Evolutionary conservation across 2,797 vertebrate species (phyloP).

Genomic region (Emydoidea blandingii): DNA sequence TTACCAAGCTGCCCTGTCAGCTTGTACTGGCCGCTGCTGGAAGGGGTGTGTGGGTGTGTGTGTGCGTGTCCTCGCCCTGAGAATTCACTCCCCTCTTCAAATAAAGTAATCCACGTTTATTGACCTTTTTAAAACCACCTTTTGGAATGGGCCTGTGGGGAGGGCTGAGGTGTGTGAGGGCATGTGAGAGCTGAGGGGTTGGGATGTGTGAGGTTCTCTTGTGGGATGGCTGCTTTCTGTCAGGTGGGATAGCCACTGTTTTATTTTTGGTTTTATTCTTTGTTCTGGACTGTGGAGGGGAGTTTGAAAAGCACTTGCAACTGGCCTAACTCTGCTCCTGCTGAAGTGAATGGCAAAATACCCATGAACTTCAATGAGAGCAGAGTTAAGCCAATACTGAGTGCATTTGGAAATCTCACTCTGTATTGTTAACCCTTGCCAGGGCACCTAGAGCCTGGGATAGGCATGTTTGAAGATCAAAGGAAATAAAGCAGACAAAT

Average conservation of each 20-base stretch:
- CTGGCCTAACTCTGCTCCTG: background rate
- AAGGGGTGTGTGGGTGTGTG: background rate
- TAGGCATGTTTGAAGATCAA: conserved; percentile 6
- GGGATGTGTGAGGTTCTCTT: background rate
- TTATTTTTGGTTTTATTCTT: background rate
- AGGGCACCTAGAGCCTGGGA: background rate
- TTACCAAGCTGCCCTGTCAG: background rate
- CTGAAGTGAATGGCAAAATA: background rate
- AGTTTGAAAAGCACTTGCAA: background rate
- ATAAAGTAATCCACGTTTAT: background rate
- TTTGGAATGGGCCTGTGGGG: background rate
- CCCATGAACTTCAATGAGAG: background rate
- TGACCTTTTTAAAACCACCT: background rate
- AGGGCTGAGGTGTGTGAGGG: background rate
- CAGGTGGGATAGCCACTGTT: background rate
- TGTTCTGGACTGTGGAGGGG: background rate
- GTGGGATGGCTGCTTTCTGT: background rate
- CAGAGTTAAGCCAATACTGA: background rate
- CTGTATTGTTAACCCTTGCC: background rate
- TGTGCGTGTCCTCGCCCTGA: background rate
- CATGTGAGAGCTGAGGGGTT: background rate
- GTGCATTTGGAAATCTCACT: conserved; percentile 8
- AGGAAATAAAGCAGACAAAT: background rate
- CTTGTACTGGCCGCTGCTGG: background rate
- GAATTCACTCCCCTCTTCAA: background rate